These are phyloP conservation scores for Sapajus apella DNA, from an alignment of 2,113 vertebrate genomes.

Conservation along the genomic window DNA sequence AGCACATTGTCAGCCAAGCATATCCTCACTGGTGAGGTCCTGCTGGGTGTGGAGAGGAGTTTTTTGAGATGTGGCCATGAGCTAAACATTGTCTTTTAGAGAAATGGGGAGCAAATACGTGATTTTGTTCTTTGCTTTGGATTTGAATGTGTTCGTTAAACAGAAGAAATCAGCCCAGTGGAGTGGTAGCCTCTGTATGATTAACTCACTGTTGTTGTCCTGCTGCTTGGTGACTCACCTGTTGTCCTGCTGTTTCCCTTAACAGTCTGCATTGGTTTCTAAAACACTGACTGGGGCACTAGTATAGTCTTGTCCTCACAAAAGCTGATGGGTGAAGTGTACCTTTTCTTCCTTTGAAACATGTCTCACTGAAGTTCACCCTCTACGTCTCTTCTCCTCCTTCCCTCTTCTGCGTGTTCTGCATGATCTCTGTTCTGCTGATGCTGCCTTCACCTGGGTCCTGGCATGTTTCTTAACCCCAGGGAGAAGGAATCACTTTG, in stretches of 20 bases:
- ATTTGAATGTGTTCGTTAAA: background rate
- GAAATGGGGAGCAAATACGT: background rate
- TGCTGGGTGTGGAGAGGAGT: background rate
- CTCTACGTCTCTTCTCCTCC: conserved; percentile 89
- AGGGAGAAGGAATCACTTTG: conserved; percentile 98
- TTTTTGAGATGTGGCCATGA: background rate
- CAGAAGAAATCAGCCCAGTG: background rate
- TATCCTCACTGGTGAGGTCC: background rate
- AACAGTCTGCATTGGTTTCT: conserved; percentile 63
- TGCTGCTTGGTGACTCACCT: conserved; percentile 57
- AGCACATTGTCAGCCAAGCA: fast-evolving
- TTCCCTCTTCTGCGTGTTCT: conserved; percentile 85
- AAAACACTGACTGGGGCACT: conserved; percentile 64
- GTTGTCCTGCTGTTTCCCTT: conserved; percentile 62
- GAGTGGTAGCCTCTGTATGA: background rate
- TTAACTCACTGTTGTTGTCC: background rate
- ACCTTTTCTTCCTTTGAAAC: conserved; percentile 69
- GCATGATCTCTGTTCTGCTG: conserved; percentile 86
- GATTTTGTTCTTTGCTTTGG: background rate
- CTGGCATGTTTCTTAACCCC: conserved; percentile 90
- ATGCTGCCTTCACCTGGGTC: conserved; percentile 92
- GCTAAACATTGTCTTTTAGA: background rate
- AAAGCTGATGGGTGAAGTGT: conserved; percentile 55
- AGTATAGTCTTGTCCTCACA: conserved; percentile 38
- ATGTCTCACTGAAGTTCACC: conserved; percentile 88